A percentile compares a stretch with the other conserved stretches of the same genome.
phyloP scores from a whole-genome alignment of 1,140 invertebrate genomes.

The Eupeodes corollae region DNA sequence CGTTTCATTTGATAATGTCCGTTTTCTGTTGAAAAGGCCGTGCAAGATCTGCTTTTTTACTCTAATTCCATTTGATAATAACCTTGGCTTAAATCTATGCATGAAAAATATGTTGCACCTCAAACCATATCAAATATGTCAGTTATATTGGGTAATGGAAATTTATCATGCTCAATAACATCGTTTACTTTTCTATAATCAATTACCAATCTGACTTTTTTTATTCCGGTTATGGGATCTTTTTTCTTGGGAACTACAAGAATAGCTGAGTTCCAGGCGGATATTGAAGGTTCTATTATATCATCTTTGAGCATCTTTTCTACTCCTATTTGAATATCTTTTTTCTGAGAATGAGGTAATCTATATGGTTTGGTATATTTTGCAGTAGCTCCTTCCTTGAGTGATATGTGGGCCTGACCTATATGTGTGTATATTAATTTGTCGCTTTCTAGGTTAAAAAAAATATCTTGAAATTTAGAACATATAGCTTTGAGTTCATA shows the following conservation, averaged over 20 bases:
- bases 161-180: constrained; percentile 1
- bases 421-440: constrained; percentile 10
- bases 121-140: constrained; percentile 3
- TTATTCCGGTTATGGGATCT: background rate
- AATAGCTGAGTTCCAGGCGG: too few species aligned
- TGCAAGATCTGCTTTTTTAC: too few species aligned
- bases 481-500: background rate
- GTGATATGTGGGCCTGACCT: constrained; percentile 19
- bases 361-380: constrained; percentile 15
- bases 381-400: constrained; percentile 4
- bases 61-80: constrained; percentile 1
- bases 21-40: too few species aligned
- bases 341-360: constrained; percentile 18
- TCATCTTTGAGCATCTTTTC: too few species aligned
- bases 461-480: constrained; percentile 11
- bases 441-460: constrained; percentile 15
- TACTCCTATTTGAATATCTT: constrained; percentile 13
- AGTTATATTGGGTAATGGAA: constrained; percentile 2
- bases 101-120: constrained; percentile 1
- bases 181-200: constrained; percentile 3
- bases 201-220: background rate
- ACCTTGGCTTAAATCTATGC: background rate
- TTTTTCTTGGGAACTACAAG: too few species aligned
- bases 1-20: too few species aligned
- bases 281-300: too few species aligned